Evolutionary conservation across 2,113 vertebrate species (phyloP).

Genomic region (Corythaeola cristata): DNA sequence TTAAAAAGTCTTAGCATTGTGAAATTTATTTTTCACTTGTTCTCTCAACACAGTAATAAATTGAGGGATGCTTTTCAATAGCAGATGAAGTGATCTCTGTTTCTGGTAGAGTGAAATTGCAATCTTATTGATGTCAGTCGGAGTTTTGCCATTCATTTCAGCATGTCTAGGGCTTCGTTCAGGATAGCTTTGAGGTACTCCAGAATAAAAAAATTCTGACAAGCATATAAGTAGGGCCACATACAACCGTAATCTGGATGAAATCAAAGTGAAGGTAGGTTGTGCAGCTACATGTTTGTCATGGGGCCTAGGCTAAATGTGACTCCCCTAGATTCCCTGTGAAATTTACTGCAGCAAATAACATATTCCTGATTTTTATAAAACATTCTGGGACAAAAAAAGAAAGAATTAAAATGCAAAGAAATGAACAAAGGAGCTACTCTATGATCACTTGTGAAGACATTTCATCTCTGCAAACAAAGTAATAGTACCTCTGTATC

Average conservation of each 20-base stretch:
- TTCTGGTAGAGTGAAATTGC: slow-evolving; percentile 41
- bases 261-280: not conserved
- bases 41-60: not conserved
- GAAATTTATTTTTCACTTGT: slow-evolving; percentile 15
- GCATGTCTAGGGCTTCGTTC: slow-evolving; percentile 1
- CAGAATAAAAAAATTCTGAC: slow-evolving; percentile 29
- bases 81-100: slow-evolving; percentile 16
- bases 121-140: slow-evolving; percentile 1
- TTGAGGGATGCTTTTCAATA: not conserved
- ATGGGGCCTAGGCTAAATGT: not conserved
- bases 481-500: not conserved
- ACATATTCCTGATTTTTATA: not conserved
- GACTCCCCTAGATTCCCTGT: not conserved
- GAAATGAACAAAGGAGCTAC: not conserved
- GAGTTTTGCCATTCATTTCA: slow-evolving; percentile 36
- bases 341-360: not conserved
- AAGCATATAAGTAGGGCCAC: slow-evolving; percentile 2
- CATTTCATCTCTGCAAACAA: not conserved
- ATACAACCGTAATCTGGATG: not conserved
- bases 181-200: slow-evolving; percentile 22
- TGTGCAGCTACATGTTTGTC: not conserved
- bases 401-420: not conserved
- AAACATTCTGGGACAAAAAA: not conserved
- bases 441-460: not conserved
- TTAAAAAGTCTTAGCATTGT: not conserved